Conservation (phyloP, 2,888 invertebrate species). For the Oscheius sp. region DNA sequence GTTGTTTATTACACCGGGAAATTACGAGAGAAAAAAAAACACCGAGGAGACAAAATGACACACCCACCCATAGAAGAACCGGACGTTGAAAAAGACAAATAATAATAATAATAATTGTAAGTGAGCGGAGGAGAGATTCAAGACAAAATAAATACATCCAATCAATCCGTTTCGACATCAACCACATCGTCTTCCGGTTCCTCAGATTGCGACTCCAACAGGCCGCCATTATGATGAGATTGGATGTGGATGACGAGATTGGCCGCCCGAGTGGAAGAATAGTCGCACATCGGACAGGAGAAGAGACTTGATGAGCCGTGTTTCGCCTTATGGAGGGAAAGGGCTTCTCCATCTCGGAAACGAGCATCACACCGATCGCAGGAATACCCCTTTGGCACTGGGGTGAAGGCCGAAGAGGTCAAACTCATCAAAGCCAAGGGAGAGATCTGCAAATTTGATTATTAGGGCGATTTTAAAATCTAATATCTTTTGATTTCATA, state of each 20-base stretch:
- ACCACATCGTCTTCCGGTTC: slow-evolving; percentile 20
- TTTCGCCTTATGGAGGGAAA: not conserved
- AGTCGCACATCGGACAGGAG: slow-evolving; percentile 24
- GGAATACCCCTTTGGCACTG: not conserved
- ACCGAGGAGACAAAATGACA: slow-evolving; percentile 11
- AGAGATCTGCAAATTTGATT: not conserved
- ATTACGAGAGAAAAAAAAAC: not conserved
- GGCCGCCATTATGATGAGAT: slow-evolving; percentile 1
- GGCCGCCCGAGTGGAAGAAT: slow-evolving; percentile 5
- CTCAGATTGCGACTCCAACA: slow-evolving; percentile 2
- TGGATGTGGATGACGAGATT: slow-evolving; percentile 19
- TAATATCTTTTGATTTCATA: no score
- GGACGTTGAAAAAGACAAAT: not conserved
- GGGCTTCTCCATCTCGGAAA: slow-evolving; percentile 1
- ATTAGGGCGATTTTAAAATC: not conserved
- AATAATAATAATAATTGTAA: no score
- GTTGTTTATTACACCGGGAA: slow-evolving; percentile 3
- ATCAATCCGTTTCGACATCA: slow-evolving; percentile 22
- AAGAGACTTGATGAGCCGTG: slow-evolving; percentile 6
- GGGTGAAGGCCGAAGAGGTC: slow-evolving; percentile 28
- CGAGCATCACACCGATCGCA: slow-evolving; percentile 22
- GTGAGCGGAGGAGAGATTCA: not conserved
- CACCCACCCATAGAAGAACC: slow-evolving; percentile 24
- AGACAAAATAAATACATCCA: not conserved
- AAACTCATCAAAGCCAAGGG: slow-evolving; percentile 19